Percentiles rank a stretch among this genome's conserved stretches.
Conservation (phyloP, 2,797 vertebrate species). For the Poeciliopsis turneri region DNA sequence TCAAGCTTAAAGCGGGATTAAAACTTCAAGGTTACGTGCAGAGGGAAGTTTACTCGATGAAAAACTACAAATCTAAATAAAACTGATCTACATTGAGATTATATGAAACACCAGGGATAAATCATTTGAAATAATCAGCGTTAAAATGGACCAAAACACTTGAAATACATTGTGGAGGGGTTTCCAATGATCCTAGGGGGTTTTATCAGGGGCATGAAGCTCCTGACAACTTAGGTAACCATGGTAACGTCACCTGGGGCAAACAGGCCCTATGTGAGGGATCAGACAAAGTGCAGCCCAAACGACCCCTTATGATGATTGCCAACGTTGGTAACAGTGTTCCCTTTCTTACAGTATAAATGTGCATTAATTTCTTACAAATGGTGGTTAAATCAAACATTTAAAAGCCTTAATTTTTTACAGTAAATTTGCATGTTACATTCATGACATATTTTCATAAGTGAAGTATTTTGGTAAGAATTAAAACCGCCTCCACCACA, state of each 20-base stretch:
- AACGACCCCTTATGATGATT: no score
- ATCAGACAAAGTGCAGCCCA: no score
- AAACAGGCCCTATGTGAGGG: no score
- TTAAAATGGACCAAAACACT: neutral
- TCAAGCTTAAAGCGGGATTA: constrained; percentile 14
- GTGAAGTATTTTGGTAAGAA: constrained; percentile 24
- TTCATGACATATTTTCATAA: neutral
- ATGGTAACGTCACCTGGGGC: no score
- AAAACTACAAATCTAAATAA: constrained; percentile 3
- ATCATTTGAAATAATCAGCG: neutral
- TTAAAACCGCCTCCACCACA: constrained; percentile 33
- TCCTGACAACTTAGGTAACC: no score
- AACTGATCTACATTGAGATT: constrained; percentile 15
- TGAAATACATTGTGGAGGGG: neutral
- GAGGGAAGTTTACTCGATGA: constrained; percentile 3
- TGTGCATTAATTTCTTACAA: constrained; percentile 10
- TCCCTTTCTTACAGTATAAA: neutral
- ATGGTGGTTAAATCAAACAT: constrained; percentile 15
- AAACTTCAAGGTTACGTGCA: constrained; percentile 7
- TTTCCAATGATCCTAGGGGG: no score
- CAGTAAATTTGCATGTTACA: neutral
- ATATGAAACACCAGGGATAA: neutral
- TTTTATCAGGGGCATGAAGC: no score
- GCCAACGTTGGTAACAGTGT: no score
- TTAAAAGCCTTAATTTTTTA: neutral